phyloP scores from a whole-genome alignment of 2,797 vertebrate genomes.

The Synanceia verrucosa region DNA sequence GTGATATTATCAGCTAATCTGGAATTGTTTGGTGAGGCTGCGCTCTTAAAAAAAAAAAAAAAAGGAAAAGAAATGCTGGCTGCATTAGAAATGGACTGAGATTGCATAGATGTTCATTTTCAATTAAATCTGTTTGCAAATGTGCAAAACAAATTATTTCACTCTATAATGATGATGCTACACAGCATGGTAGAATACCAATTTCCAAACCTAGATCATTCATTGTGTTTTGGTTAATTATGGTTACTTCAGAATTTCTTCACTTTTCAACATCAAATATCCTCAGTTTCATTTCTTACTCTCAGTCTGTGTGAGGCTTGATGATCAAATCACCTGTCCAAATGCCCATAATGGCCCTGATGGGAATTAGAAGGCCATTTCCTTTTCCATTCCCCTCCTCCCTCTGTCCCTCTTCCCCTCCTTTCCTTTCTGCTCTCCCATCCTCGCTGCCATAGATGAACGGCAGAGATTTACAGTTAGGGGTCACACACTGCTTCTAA shows the following conservation, averaged over 20 bases:
- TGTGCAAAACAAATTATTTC: constrained; percentile 22
- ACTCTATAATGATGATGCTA: constrained; percentile 9
- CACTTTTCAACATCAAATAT: constrained; percentile 38
- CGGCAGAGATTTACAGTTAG: constrained; percentile 75
- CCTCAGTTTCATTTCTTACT: constrained; percentile 32
- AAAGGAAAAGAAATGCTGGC: not conserved
- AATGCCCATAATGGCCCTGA: constrained; percentile 54
- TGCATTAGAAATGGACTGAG: constrained; percentile 23
- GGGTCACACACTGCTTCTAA: constrained; percentile 77
- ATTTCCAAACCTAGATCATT: constrained; percentile 16
- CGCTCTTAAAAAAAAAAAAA: constrained; percentile 2
- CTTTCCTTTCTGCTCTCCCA: constrained; percentile 7
- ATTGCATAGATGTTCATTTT: constrained; percentile 44
- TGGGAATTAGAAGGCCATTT: constrained; percentile 67
- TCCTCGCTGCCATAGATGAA: constrained; percentile 61
- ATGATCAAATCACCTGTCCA: constrained; percentile 59
- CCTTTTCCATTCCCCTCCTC: not conserved
- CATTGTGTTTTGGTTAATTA: constrained; percentile 28
- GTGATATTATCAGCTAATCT: constrained; percentile 60
- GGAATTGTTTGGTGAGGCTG: constrained; percentile 33
- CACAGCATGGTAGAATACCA: constrained; percentile 13
- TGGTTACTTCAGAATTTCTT: constrained; percentile 35
- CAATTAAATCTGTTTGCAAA: constrained; percentile 50
- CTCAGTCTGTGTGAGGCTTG: constrained; percentile 33
- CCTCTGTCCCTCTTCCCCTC: not conserved